Evolutionary conservation across 1,140 invertebrate genomes (phyloP).

Genomic region (Lordiphosa clarofinis): DNA sequence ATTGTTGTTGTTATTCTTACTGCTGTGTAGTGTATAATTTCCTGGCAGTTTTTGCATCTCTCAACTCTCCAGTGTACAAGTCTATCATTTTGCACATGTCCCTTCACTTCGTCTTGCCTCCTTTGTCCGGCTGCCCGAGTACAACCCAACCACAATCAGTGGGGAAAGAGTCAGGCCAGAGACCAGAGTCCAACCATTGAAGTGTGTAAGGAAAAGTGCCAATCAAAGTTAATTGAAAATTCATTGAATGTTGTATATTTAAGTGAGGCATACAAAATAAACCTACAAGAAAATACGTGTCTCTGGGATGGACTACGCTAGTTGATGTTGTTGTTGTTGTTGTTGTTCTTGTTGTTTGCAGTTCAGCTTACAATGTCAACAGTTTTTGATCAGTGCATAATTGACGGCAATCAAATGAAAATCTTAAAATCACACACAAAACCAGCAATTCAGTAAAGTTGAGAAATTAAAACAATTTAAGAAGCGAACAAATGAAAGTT

Average conservation of each 20-base stretch:
- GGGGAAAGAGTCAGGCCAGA: conserved; percentile 30
- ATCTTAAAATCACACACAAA: conserved; percentile 9
- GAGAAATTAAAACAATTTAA: no score
- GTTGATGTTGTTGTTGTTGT: conserved; percentile 34
- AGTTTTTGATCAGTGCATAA: conserved; percentile 64
- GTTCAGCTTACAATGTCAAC: conserved; percentile 72
- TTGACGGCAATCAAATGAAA: conserved; percentile 36
- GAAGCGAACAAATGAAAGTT: no score
- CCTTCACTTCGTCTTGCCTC: not conserved
- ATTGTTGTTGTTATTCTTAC: not conserved
- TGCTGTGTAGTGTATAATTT: conserved; percentile 11
- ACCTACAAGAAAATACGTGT: conserved; percentile 23
- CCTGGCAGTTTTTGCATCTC: conserved; percentile 19
- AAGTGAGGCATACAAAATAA: conserved; percentile 64
- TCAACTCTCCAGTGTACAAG: conserved; percentile 20
- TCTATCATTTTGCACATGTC: conserved; percentile 18
- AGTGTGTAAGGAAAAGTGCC: conserved; percentile 69
- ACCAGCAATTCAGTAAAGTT: no score
- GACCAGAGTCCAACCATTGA: conserved; percentile 31
- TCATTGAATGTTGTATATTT: conserved; percentile 76
- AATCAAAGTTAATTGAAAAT: conserved; percentile 78
- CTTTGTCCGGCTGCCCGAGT: not conserved
- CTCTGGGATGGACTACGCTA: not conserved
- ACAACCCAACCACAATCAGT: conserved; percentile 3
- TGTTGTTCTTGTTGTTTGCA: conserved; percentile 47